phyloP scores from a whole-genome alignment of 2,888 invertebrate genomes.

The Morpho achilles region DNA sequence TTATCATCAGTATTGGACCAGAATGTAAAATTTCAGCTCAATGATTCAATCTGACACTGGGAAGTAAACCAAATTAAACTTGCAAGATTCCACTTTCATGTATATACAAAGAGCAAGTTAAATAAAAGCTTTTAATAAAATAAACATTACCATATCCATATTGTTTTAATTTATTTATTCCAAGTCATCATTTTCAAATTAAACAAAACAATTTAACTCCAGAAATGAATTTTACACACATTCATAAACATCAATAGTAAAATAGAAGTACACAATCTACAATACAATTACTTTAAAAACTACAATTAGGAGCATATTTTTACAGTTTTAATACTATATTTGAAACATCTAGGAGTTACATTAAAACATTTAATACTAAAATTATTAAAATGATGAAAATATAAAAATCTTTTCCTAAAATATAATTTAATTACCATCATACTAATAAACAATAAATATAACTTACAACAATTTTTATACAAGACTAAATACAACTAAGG shows the following conservation, averaged over 20 bases:
- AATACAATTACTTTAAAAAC: constrained; percentile 6
- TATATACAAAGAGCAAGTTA: no score
- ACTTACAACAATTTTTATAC: constrained; percentile 39
- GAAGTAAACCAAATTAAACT: no score
- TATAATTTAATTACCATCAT: constrained; percentile 36
- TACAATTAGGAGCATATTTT: constrained; percentile 26
- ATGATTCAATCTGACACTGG: no score
- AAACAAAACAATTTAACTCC: constrained; percentile 35
- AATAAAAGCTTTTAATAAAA: neutral
- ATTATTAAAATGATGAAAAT: constrained; percentile 26
- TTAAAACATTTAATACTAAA: constrained; percentile 18
- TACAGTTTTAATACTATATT: constrained; percentile 25
- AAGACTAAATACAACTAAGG: constrained; percentile 31
- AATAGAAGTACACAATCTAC: constrained; percentile 28
- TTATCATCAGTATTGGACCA: no score
- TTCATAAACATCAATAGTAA: constrained; percentile 34
- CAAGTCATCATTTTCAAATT: constrained; percentile 26
- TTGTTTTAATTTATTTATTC: constrained; percentile 23
- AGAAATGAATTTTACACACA: constrained; percentile 33
- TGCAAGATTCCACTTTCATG: no score
- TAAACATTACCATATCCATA: constrained; percentile 19
- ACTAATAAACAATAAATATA: constrained; percentile 42
- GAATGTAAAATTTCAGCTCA: no score
- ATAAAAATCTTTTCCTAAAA: constrained; percentile 25
- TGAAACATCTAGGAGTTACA: constrained; percentile 18